Conservation (phyloP, 2,888 invertebrate genomes). For the Cacoxenus indagator region DNA sequence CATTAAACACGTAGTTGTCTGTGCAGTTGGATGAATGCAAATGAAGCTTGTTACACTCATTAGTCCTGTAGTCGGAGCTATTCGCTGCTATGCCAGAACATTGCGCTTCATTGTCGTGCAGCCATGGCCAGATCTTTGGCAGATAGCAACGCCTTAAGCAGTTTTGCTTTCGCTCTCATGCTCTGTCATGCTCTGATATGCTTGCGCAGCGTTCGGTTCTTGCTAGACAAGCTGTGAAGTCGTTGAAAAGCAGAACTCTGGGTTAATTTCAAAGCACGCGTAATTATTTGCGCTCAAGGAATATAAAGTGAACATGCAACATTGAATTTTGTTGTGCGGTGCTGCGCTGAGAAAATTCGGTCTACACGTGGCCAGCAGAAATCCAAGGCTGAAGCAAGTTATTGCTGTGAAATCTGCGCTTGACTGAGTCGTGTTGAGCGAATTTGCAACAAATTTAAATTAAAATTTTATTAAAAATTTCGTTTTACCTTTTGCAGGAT, state of each 20-base stretch:
- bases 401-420: neutral
- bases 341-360: neutral
- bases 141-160: neutral
- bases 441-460: neutral
- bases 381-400: neutral
- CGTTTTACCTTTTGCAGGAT: neutral
- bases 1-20: no score
- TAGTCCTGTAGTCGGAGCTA: no score
- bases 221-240: neutral
- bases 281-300: neutral
- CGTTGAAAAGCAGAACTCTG: neutral
- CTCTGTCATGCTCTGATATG: constrained; percentile 1
- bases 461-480: neutral
- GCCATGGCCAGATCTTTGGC: neutral
- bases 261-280: neutral
- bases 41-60: no score
- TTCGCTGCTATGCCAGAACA: neutral
- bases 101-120: neutral
- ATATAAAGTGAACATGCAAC: neutral
- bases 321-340: neutral
- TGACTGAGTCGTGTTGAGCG: neutral
- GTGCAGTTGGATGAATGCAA: no score
- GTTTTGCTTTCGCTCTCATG: neutral
- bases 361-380: neutral
- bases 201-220: neutral